phyloP scores from a whole-genome alignment of 2,888 invertebrate genomes.

The Pemphredon lugubris region DNA sequence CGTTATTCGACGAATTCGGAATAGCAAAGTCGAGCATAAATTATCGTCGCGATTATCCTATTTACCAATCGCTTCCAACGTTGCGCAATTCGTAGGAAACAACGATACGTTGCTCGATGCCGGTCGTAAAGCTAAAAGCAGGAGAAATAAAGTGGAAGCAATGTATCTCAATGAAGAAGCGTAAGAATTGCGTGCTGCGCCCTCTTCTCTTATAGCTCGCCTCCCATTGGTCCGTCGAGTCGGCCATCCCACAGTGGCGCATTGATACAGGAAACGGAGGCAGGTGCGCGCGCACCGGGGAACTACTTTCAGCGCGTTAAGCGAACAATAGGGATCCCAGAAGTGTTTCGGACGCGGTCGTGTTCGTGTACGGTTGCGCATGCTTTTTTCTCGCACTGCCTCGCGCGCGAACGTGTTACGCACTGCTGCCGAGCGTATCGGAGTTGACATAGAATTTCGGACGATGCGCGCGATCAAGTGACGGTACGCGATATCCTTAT shows the following conservation, averaged over 20 bases:
- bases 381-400: conserved; percentile 67
- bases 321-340: conserved; percentile 80
- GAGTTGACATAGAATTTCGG: conserved; percentile 55
- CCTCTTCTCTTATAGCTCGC: conserved; percentile 42
- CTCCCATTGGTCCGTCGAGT: conserved; percentile 62
- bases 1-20: too few species aligned
- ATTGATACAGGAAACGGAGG: conserved; percentile 69
- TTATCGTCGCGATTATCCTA: too few species aligned
- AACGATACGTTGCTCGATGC: too few species aligned
- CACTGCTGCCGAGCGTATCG: conserved; percentile 53
- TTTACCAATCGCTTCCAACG: too few species aligned
- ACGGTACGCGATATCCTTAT: conserved; percentile 57
- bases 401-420: conserved; percentile 68
- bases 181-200: conserved; percentile 29
- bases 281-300: conserved; percentile 78
- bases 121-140: too few species aligned
- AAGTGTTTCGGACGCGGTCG: conserved; percentile 80
- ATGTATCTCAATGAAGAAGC: too few species aligned
- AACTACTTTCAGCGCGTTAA: conserved; percentile 81
- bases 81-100: too few species aligned
- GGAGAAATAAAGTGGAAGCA: too few species aligned
- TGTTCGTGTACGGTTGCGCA: conserved; percentile 74
- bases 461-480: conserved; percentile 71
- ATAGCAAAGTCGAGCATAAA: too few species aligned
- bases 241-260: conserved; percentile 69